Conservation (phyloP, 1,140 invertebrate genomes). For the Cherax destructor region DNA sequence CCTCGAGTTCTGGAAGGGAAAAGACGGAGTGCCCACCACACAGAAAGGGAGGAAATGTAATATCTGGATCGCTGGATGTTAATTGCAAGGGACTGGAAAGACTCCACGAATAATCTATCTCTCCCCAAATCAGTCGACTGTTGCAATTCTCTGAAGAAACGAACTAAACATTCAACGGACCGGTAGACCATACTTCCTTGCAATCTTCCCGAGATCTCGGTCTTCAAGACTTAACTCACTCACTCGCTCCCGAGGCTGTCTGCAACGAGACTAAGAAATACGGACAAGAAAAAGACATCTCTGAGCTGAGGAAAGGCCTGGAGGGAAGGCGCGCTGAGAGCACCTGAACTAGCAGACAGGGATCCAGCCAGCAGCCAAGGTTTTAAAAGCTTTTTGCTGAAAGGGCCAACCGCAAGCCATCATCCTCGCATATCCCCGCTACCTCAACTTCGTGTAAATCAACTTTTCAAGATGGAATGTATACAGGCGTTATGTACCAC, state of each 20-base stretch:
- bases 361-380: not conserved
- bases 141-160: not conserved
- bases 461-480: too few relatives aligned
- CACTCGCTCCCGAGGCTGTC: not conserved
- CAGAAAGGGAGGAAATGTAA: constrained; percentile 10
- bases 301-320: not conserved
- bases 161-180: not conserved
- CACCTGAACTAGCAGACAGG: not conserved
- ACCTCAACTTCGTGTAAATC: not conserved
- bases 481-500: too few relatives aligned
- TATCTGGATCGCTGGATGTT: constrained; percentile 11
- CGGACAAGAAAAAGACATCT: not conserved
- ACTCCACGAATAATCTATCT: not conserved
- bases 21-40: not conserved
- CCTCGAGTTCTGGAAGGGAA: not conserved
- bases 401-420: not conserved
- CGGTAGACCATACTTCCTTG: not conserved
- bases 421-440: not conserved
- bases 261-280: not conserved
- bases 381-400: not conserved
- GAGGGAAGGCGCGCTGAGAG: not conserved
- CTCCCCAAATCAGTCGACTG: not conserved
- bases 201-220: not conserved
- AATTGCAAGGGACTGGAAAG: constrained; percentile 6
- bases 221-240: not conserved